A percentile compares a stretch with the other conserved stretches of the same genome.
phyloP scores from a whole-genome alignment of 1,140 invertebrate species.

The Linepithema humile region DNA sequence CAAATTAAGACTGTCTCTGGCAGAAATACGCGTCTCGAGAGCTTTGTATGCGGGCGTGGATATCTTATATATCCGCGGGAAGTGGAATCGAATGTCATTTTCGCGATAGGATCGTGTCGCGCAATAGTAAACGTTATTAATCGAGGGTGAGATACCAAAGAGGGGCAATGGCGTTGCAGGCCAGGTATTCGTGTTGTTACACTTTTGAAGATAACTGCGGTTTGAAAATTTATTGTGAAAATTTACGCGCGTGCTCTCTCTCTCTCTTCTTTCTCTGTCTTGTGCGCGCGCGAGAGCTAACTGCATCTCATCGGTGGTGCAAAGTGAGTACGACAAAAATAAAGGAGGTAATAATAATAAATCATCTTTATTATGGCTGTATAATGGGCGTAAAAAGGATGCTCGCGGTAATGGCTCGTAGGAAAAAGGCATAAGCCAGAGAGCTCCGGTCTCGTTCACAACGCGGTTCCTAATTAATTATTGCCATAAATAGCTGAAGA shows the following conservation, averaged over 20 bases:
- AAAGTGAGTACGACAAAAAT: slow-evolving; percentile 48
- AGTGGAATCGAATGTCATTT: neutral
- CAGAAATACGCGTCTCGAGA: neutral
- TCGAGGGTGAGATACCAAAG: slow-evolving; percentile 6
- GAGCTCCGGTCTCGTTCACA: slow-evolving; percentile 37
- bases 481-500: slow-evolving; percentile 48
- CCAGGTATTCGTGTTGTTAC: neutral
- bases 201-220: slow-evolving; percentile 15
- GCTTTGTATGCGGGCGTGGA: neutral
- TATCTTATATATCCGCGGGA: neutral
- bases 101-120: slow-evolving; percentile 28
- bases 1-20: neutral
- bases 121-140: slow-evolving; percentile 34
- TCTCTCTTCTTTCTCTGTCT: too few species aligned
- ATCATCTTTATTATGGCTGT: slow-evolving; percentile 59
- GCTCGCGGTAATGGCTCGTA: slow-evolving; percentile 55
- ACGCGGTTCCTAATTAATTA: slow-evolving; percentile 58
- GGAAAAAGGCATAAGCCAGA: slow-evolving; percentile 52
- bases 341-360: slow-evolving; percentile 57
- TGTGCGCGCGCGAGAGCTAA: neutral
- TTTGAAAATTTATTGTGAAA: slow-evolving; percentile 42
- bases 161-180: too few species aligned
- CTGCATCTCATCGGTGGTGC: slow-evolving; percentile 31
- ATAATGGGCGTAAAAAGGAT: slow-evolving; percentile 60
- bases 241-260: slow-evolving; percentile 37